These are phyloP conservation scores for Lota lota DNA, from an alignment of 2,113 vertebrate genomes.

Conservation along the genomic window DNA sequence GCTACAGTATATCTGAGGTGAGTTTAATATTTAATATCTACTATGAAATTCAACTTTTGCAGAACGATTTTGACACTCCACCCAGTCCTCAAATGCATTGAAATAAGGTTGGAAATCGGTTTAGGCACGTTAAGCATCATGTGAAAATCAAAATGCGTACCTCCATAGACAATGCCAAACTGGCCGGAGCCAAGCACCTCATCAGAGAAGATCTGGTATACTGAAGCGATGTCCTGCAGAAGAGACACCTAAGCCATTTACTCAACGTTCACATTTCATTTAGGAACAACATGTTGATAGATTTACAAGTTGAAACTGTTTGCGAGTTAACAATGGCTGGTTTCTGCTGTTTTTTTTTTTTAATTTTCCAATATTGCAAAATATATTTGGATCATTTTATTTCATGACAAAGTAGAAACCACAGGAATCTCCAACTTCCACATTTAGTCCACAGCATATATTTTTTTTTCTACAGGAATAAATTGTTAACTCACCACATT, in stretches of 20 bases:
- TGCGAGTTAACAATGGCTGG: conserved; percentile 14
- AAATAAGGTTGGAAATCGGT: too few species aligned
- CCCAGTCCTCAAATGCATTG: too few species aligned
- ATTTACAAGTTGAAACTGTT: background rate
- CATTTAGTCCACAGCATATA: conserved; percentile 1
- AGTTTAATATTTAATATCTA: too few species aligned
- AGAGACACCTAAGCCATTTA: conserved; percentile 26
- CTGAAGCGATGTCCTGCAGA: conserved; percentile 90
- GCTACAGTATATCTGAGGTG: too few species aligned
- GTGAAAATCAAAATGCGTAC: conserved; percentile 61
- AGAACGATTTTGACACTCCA: too few species aligned
- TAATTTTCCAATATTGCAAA: too few species aligned
- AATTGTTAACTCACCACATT: conserved; percentile 85
- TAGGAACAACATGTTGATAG: conserved; percentile 1
- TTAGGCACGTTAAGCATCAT: background rate
- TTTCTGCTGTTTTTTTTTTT: background rate
- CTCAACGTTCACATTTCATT: conserved; percentile 11
- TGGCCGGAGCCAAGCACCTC: conserved; percentile 97
- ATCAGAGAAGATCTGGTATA: conserved; percentile 99
- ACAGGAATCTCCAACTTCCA: background rate
- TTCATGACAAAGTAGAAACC: background rate
- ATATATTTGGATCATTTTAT: too few species aligned
- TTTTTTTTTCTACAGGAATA: too few species aligned
- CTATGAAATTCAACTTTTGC: too few species aligned
- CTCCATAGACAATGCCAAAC: conserved; percentile 98